A percentile compares a stretch with the other conserved stretches of the same genome.
Evolutionary conservation across 1,140 invertebrate species (phyloP).

Genomic region (Panagrolaimus sp.): DNA sequence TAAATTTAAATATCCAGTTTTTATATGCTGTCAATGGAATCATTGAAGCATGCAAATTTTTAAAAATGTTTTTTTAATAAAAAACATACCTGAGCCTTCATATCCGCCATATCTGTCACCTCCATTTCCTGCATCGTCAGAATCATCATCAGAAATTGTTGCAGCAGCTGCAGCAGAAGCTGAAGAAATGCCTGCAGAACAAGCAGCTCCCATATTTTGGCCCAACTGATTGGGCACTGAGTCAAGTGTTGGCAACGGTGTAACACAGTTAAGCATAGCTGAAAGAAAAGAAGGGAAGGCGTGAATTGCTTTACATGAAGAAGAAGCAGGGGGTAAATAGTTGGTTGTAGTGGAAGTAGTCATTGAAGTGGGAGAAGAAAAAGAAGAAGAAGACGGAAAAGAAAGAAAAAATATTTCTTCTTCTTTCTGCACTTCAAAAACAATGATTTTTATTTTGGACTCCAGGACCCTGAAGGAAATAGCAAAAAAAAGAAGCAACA

Average conservation of each 20-base stretch:
- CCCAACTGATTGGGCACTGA: neutral
- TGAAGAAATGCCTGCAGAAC: neutral
- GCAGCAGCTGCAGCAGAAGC: neutral
- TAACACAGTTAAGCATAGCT: slow-evolving; percentile 10
- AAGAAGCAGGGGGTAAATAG: too few relatives aligned
- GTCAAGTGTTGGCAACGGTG: slow-evolving; percentile 10
- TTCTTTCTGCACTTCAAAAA: too few relatives aligned
- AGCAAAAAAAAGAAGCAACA: too few relatives aligned
- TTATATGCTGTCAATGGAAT: neutral
- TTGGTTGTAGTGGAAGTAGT: too few relatives aligned
- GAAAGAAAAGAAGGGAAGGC: neutral
- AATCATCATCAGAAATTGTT: neutral
- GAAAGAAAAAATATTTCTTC: too few relatives aligned
- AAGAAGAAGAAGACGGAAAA: too few relatives aligned
- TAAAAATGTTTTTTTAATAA: neutral
- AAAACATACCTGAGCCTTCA: neutral
- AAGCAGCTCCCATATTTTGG: neutral
- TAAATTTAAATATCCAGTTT: neutral
- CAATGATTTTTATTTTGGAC: too few relatives aligned
- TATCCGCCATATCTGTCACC: neutral
- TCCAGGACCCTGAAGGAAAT: too few relatives aligned
- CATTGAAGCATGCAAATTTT: neutral
- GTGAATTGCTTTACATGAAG: neutral
- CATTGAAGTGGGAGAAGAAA: too few relatives aligned
- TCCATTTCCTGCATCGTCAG: neutral